phyloP scores from a whole-genome alignment of 2,888 invertebrate genomes.

The Troilus luridus region DNA sequence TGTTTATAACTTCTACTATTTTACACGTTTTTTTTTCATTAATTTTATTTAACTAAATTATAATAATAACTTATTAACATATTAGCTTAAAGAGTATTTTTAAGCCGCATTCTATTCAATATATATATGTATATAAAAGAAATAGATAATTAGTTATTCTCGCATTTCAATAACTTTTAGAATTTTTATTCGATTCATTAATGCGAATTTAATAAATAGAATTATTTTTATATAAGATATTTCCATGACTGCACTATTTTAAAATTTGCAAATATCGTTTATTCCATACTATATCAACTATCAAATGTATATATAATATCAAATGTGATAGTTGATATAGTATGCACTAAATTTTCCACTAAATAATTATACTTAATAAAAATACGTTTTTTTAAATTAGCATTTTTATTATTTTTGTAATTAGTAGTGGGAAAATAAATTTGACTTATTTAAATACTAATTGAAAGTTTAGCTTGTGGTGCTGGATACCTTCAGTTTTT shows the following conservation, averaged over 20 bases:
- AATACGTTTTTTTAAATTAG: neutral
- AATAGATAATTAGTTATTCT: neutral
- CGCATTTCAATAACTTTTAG: neutral
- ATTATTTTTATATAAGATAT: neutral
- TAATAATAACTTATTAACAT: neutral
- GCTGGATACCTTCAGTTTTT: neutral
- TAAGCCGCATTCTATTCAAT: neutral
- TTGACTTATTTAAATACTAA: neutral
- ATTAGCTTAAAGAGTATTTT: neutral
- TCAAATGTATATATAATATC: too few relatives aligned
- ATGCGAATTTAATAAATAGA: neutral
- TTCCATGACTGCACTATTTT: neutral
- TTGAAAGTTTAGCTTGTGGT: neutral
- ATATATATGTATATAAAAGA: neutral
- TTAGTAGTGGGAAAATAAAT: neutral
- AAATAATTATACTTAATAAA: neutral
- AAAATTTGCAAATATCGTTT: neutral
- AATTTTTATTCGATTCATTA: neutral
- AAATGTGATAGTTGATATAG: too few relatives aligned
- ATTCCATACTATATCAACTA: neutral
- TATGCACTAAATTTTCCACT: too few relatives aligned
- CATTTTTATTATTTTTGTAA: neutral
- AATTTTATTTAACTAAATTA: neutral
- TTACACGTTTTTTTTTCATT: neutral
- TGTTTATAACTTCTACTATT: neutral